A percentile compares a stretch with the other conserved stretches of the same genome.
These are phyloP conservation scores for Cantharis flavilabris DNA, from an alignment of 2,888 invertebrate genomes.

Conservation along the genomic window DNA sequence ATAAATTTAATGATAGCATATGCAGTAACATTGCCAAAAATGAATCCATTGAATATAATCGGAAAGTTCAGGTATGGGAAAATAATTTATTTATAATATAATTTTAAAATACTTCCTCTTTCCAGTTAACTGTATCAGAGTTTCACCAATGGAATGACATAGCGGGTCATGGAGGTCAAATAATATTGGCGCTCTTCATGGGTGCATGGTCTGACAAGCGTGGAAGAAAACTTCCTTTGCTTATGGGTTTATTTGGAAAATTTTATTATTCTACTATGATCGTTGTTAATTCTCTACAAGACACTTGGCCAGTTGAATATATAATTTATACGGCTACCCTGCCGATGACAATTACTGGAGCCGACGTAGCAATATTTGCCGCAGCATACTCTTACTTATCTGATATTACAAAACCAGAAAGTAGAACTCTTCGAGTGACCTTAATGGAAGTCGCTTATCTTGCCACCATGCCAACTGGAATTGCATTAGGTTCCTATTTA, in stretches of 20 bases:
- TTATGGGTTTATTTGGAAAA: slow-evolving; percentile 75
- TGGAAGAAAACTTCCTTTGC: slow-evolving; percentile 73
- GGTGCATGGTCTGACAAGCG: slow-evolving; percentile 83
- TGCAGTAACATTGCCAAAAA: slow-evolving; percentile 66
- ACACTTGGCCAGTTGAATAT: slow-evolving; percentile 73
- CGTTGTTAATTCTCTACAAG: slow-evolving; percentile 64
- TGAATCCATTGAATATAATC: slow-evolving; percentile 63
- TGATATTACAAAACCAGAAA: slow-evolving; percentile 70
- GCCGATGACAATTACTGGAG: slow-evolving; percentile 77
- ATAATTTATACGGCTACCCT: slow-evolving; percentile 76
- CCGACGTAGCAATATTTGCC: slow-evolving; percentile 80
- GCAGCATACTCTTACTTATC: slow-evolving; percentile 80
- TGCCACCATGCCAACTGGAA: slow-evolving; percentile 81
- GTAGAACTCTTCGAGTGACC: slow-evolving; percentile 78
- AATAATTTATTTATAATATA: not conserved
- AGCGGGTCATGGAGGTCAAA: slow-evolving; percentile 73
- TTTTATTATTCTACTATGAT: slow-evolving; percentile 76
- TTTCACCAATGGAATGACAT: slow-evolving; percentile 82
- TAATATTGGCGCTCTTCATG: slow-evolving; percentile 76
- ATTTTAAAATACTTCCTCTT: slow-evolving; percentile 30
- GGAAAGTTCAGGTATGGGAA: slow-evolving; percentile 68
- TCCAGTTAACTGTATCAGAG: slow-evolving; percentile 70
- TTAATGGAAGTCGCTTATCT: slow-evolving; percentile 82
- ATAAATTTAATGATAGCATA: slow-evolving; percentile 68
- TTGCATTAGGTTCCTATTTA: slow-evolving; percentile 73